Evolutionary conservation across 1,140 invertebrate species (phyloP), one percentile per base, ranked within the genome.

Genomic region (Anadara kagoshimensis): DNA sequence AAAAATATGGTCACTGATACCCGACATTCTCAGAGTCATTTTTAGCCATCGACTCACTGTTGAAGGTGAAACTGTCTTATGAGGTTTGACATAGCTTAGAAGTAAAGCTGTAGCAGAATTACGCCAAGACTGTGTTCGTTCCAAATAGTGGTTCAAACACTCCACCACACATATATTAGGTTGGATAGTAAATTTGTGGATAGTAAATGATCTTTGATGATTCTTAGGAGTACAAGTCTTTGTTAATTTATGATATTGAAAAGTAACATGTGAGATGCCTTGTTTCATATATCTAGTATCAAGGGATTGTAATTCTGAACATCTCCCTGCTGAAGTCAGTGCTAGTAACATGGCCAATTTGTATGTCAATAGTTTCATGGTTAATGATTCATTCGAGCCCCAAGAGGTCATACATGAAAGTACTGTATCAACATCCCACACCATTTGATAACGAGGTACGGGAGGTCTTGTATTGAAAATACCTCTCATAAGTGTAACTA

Each of bases 41-140:
- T 65, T 54, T 54, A 54, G 54, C 63, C 63, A 65, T 41, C 49
- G 51, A 3, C 24, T 36, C 51, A 65, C 44, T 53, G 63, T 36
- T n/a, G 47, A 53, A 54, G 29, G 43, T 54, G 49, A 41, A 5
- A 65, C 49, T 54, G 63, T 20, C 10, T 54, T 47, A 45, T 65
- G 63, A 36, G 63, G 63, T 54, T 65, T 65, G 12, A 64, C 62
- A 47, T 24, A 49, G 29, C 62, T 64, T 20, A 65, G 22, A 36
- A 54, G 36, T 36, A 65, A 54, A 47, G 47, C 51, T 7, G 63
- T 53, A 36, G 47, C 54, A 41, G 51, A 14, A 4, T 36, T 29
- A 20, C 63, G 51, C 47, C 47, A 65, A 18, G 12, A 8, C 20
- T 18, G 14, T 53, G 63, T 65, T 54, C 26, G 14, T 26, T 26